Conservation (phyloP, 2,113 vertebrate genomes). For the Caracal caracal region DNA sequence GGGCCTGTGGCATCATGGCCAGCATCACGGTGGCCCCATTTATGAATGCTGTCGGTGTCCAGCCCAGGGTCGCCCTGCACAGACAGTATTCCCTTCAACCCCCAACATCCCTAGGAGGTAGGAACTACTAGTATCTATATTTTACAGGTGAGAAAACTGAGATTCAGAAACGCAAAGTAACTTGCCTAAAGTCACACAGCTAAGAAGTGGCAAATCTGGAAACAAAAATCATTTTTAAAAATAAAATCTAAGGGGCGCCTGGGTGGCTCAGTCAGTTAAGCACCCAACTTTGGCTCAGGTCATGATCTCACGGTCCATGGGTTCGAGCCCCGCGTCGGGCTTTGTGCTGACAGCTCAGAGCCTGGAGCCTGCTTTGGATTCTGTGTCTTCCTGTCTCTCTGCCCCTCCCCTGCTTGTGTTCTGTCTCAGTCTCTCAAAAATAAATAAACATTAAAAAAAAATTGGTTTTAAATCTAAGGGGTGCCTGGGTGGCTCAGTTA, state of each 20-base stretch:
- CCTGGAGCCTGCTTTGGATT: neutral
- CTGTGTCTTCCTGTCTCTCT: neutral
- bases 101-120: neutral
- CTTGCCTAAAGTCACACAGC: neutral
- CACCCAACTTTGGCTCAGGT: neutral
- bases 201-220: neutral
- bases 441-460: no score
- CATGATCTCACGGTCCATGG: neutral
- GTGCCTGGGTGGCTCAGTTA: neutral
- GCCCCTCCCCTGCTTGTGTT: neutral
- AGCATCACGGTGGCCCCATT: accelerated
- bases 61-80: neutral
- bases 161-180: neutral
- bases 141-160: neutral
- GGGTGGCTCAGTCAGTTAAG: neutral
- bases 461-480: neutral
- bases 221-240: neutral
- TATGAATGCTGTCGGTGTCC: accelerated
- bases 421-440: neutral
- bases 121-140: accelerated
- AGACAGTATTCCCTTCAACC: neutral
- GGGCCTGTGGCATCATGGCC: neutral
- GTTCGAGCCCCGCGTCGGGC: accelerated
- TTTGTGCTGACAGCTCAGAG: no score
- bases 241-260: neutral